phyloP scores from a whole-genome alignment of 2,113 vertebrate genomes.

The Pseudorhombus dupliciocellatus region DNA sequence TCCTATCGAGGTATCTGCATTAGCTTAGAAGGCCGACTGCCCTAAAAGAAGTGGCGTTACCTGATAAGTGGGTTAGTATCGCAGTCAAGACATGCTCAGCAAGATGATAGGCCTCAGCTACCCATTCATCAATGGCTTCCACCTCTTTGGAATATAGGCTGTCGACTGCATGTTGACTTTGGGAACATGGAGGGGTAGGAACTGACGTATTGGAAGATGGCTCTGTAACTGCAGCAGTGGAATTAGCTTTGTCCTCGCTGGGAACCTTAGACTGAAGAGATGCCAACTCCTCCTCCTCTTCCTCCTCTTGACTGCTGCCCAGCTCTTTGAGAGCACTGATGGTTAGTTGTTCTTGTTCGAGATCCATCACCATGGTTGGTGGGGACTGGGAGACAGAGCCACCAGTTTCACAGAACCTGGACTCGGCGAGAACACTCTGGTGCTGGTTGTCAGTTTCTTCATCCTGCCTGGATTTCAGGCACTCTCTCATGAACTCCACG shows the following conservation, averaged over 20 bases:
- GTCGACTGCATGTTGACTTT: slow-evolving; percentile 54
- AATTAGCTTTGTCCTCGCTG: slow-evolving; percentile 21
- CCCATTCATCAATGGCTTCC: slow-evolving; percentile 81
- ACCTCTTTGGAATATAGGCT: slow-evolving; percentile 74
- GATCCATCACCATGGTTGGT: slow-evolving; percentile 73
- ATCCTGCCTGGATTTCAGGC: slow-evolving; percentile 77
- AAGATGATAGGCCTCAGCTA: slow-evolving; percentile 84
- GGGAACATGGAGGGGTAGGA: slow-evolving; percentile 41
- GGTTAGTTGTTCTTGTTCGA: slow-evolving; percentile 86
- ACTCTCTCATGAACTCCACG: slow-evolving; percentile 84
- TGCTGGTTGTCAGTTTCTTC: slow-evolving; percentile 55
- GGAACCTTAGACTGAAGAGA: slow-evolving; percentile 22
- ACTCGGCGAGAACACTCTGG: slow-evolving; percentile 8
- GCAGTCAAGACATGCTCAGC: slow-evolving; percentile 84
- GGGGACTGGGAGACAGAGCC: slow-evolving; percentile 28
- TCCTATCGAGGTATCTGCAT: slow-evolving; percentile 53
- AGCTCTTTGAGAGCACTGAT: slow-evolving; percentile 86
- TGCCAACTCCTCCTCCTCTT: slow-evolving; percentile 30
- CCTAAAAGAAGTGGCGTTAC: slow-evolving; percentile 79
- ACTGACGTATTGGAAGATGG: slow-evolving; percentile 39
- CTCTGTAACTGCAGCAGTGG: not conserved
- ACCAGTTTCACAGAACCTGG: slow-evolving; percentile 20
- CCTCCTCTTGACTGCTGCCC: slow-evolving; percentile 71
- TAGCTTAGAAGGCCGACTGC: slow-evolving; percentile 74
- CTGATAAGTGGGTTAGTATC: slow-evolving; percentile 88